Conservation (phyloP, 2,797 vertebrate species). For the Babyrousa celebensis region DNA sequence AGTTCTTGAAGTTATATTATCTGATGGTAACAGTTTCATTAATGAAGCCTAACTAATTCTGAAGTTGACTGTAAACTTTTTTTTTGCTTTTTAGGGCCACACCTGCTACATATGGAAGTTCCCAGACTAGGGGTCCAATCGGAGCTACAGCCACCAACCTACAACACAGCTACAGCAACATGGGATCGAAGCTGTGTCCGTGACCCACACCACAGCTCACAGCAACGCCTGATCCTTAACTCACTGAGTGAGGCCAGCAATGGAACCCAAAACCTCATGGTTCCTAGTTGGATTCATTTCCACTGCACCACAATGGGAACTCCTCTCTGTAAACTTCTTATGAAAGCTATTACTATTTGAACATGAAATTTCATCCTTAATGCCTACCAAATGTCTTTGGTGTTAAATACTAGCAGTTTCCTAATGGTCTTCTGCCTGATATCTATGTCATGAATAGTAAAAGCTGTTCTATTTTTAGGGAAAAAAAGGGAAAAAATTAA, state of each 20-base stretch:
- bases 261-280: too few species aligned
- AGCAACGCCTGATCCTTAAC: too few species aligned
- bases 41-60: neutral
- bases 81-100: too few species aligned
- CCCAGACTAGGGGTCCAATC: too few species aligned
- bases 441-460: neutral
- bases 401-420: neutral
- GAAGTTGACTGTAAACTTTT: neutral
- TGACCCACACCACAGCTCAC: too few species aligned
- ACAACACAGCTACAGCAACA: too few species aligned
- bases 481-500: neutral
- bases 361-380: neutral
- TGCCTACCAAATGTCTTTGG: neutral
- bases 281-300: too few species aligned
- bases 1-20: neutral
- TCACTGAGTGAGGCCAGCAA: too few species aligned
- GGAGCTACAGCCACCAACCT: too few species aligned
- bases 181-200: too few species aligned
- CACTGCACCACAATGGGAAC: too few species aligned
- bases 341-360: neutral
- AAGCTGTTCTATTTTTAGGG: neutral
- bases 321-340: neutral
- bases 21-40: neutral
- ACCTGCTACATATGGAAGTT: too few species aligned
- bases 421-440: neutral